Base-by-base conservation (phyloP, 1,140 invertebrate species). In the Zeugodacus cucurbitae region DNA sequence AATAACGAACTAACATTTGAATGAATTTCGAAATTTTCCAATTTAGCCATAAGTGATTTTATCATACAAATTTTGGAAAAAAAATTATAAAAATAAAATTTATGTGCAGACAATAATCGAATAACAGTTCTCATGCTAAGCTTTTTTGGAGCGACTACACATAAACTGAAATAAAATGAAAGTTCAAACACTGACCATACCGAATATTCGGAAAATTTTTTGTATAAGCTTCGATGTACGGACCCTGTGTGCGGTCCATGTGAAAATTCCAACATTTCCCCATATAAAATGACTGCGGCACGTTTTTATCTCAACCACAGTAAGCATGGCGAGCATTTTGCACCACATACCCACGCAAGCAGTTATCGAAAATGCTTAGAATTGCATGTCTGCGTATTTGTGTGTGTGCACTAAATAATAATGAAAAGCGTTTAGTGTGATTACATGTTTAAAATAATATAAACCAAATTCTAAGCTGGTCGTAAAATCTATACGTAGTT, bases 381-480 rank as follows among this genome's bases (percentile, higher is more conserved):
- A 22, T 10, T 6, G 7, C 5, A 54, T n/a, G 20, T 54, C 14
- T 3, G 1, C 6, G n/a, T 11, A 10, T 37, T 48, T 11, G 11
- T 82, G 74, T 82, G 41, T 82, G n/a, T n/a, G 74, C 44, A 26
- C 41, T 48, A 54, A 82, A 82, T 82, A 82, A 54, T 82, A 82
- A 82, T 82, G 74, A 44, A 82, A 82, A 82, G 74, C 74, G 48
- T 82, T 82, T 82, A 82, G 41, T 82, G 74, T 82, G 74, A 82
- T 82, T 82, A 82, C 74, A 82, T 82, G 41, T 82, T 82, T 82
- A 48, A 82, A 82, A 82, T 82, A 82, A 82, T 82, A 82, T 82
- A 82, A 82, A n/a, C 74, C 74, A 82, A 41, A 82, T 82, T 41
- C 74, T 82, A 48, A 82, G 74, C 41, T 82, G 74, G 11, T 11